phyloP scores from a whole-genome alignment of 2,888 invertebrate genomes.

The Diadromus collaris region DNA sequence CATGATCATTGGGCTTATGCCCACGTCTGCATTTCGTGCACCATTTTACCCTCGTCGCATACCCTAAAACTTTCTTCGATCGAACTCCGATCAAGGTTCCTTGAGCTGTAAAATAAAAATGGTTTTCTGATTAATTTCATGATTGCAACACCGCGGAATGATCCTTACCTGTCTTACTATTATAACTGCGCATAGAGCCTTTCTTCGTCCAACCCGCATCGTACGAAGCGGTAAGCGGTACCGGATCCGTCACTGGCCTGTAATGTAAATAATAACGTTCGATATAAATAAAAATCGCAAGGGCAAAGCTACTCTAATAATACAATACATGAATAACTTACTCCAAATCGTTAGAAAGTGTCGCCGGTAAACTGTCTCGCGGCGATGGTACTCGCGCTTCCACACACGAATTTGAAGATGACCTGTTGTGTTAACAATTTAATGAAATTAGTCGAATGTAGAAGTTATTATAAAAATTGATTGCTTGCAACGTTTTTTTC shows the following conservation, averaged over 20 bases:
- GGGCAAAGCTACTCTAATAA: neutral
- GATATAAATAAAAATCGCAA: constrained; percentile 7
- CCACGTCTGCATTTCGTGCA: constrained; percentile 35
- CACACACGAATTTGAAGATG: constrained; percentile 1
- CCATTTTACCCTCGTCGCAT: constrained; percentile 22
- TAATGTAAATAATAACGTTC: neutral
- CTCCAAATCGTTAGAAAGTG: neutral
- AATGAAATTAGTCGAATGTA: constrained; percentile 4
- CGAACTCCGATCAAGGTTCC: constrained; percentile 1
- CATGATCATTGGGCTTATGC: constrained; percentile 37
- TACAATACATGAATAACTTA: neutral
- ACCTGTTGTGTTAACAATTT: neutral
- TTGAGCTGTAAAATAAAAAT: constrained; percentile 6
- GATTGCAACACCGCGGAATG: neutral
- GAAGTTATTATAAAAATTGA: neutral
- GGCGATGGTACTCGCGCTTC: neutral
- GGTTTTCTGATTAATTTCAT: neutral
- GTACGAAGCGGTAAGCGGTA: constrained; percentile 1
- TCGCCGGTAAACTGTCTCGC: constrained; percentile 1
- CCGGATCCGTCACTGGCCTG: neutral
- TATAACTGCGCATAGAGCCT: neutral
- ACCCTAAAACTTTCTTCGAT: constrained; percentile 36
- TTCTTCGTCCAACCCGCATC: neutral
- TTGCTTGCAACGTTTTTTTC: neutral
- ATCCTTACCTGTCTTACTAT: constrained; percentile 4